These are phyloP conservation scores for Notothenia coriiceps DNA, from an alignment of 2,113 vertebrate genomes.

Conservation along the genomic window DNA sequence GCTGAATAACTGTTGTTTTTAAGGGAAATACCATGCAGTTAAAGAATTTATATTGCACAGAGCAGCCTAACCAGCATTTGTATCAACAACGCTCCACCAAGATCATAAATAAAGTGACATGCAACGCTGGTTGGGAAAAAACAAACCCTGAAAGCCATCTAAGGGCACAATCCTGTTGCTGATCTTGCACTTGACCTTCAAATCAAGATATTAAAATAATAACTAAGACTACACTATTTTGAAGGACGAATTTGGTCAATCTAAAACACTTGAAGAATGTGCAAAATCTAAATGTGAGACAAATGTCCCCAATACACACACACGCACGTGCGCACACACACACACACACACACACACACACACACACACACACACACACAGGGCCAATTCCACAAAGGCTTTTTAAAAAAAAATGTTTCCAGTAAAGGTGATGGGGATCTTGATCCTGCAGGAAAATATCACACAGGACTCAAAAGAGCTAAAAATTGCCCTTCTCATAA, in stretches of 20 bases:
- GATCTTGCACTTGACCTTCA: slow-evolving; percentile 8
- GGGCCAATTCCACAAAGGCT: background rate
- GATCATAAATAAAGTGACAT: slow-evolving; percentile 44
- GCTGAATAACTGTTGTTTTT: slow-evolving; percentile 60
- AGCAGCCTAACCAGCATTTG: slow-evolving; percentile 34
- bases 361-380: no score
- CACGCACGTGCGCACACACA: no score
- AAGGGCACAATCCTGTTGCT: slow-evolving; percentile 10
- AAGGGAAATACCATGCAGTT: slow-evolving; percentile 53
- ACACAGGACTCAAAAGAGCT: background rate
- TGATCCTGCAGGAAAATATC: background rate
- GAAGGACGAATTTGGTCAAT: background rate
- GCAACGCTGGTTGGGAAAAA: slow-evolving; percentile 11
- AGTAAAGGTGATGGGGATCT: background rate
- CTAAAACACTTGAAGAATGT: background rate
- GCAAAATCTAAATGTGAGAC: background rate
- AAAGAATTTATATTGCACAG: slow-evolving; percentile 46
- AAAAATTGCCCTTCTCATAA: background rate
- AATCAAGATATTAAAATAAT: background rate
- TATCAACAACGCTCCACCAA: slow-evolving; percentile 33
- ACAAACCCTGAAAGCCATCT: background rate
- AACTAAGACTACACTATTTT: background rate
- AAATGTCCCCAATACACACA: background rate
- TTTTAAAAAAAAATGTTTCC: background rate
- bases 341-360: no score